Conservation (phyloP, 2,888 invertebrate species). For the Lydus trimaculatus region DNA sequence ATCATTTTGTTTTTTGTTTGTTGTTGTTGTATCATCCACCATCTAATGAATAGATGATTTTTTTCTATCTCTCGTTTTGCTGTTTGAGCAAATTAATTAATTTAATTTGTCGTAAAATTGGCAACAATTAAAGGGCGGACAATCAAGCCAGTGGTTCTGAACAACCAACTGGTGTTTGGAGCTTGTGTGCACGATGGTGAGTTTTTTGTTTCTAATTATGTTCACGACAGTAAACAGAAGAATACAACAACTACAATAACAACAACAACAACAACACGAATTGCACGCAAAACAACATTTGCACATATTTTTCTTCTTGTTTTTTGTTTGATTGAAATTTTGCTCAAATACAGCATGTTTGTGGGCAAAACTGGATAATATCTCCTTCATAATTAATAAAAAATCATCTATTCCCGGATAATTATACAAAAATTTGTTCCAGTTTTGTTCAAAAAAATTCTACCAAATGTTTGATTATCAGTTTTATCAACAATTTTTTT, state of each 20-base stretch:
- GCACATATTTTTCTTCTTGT: neutral
- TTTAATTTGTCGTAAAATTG: slow-evolving; percentile 33
- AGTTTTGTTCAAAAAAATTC: neutral
- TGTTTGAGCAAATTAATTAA: slow-evolving; percentile 19
- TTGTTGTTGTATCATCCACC: neutral
- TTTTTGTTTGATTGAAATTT: neutral
- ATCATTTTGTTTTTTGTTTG: neutral
- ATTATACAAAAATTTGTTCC: neutral
- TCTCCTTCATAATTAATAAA: neutral
- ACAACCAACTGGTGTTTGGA: slow-evolving; percentile 41
- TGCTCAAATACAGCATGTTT: slow-evolving; percentile 10
- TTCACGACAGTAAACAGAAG: neutral
- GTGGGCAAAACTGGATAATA: slow-evolving; percentile 11
- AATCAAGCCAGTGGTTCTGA: slow-evolving; percentile 36
- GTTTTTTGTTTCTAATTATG: slow-evolving; percentile 25
- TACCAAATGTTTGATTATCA: neutral
- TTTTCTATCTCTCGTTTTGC: neutral
- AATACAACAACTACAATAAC: neutral
- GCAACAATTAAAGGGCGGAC: slow-evolving; percentile 28
- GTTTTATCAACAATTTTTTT: neutral
- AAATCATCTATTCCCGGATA: neutral
- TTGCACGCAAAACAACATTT: slow-evolving; percentile 8
- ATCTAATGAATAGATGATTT: slow-evolving; percentile 7
- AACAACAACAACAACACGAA: slow-evolving; percentile 7
- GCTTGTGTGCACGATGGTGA: slow-evolving; percentile 42